Evolutionary conservation across 2,888 invertebrate species (phyloP).

Genomic region (Lepidocyrtoides sp.): DNA sequence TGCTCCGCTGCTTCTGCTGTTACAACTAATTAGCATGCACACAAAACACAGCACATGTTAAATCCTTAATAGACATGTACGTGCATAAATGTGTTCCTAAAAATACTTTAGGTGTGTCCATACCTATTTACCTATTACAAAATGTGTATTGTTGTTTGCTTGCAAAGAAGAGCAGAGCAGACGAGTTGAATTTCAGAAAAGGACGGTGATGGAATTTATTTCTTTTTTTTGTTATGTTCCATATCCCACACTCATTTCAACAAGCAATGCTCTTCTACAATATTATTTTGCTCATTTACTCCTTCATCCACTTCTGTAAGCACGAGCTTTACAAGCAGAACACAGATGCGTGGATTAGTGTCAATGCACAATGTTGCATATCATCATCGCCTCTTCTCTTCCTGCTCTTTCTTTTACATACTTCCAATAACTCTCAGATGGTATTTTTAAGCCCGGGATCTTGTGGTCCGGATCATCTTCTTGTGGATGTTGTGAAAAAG

Average conservation of each 20-base stretch:
- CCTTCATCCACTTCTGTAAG: no score
- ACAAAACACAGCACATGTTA: slow-evolving; percentile 21
- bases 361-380: slow-evolving; percentile 18
- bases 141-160: background rate
- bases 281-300: no score
- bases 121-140: slow-evolving; percentile 43
- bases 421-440: slow-evolving; percentile 76
- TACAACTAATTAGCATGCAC: slow-evolving; percentile 55
- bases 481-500: slow-evolving; percentile 44
- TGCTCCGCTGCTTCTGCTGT: background rate
- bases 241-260: background rate
- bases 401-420: slow-evolving; percentile 31
- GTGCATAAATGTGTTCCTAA: slow-evolving; percentile 49
- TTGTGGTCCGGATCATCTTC: slow-evolving; percentile 67
- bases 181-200: background rate
- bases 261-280: background rate
- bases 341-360: background rate
- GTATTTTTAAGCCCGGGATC: slow-evolving; percentile 78
- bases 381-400: slow-evolving; percentile 3
- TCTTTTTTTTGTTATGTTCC: background rate
- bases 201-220: slow-evolving; percentile 20
- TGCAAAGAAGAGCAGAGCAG: background rate
- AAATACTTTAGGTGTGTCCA: slow-evolving; percentile 71
- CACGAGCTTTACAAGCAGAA: no score
- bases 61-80: background rate